Evolutionary conservation across 2,888 invertebrate genomes (phyloP), one percentile per base, ranked within the genome.

Genomic region (Pollenia amentaria): DNA sequence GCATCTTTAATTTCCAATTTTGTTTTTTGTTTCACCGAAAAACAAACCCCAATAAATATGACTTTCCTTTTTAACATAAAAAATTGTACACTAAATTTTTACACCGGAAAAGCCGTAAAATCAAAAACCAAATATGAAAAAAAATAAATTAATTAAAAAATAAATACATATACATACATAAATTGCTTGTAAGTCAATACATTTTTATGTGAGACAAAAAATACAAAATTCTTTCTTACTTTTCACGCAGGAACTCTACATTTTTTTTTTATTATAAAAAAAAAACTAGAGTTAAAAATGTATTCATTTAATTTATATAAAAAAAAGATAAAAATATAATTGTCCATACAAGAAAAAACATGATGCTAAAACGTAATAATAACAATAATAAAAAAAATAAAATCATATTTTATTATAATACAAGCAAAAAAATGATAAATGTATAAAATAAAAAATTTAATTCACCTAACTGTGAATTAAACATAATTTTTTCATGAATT

Each of bases 401-500:
- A 83, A 83, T 77, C 80, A 83, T 88, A 82, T 88, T 80, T 83
- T 87, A 87, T 83, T 80, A 84, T 87, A 88, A 88, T 82, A 79
- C 60, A 83, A 82, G 69, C 53, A 72, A 84, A 87, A n/a, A 80
- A 87, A 86, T 77, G 14, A 82, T 84, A 85, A 88, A 78, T 85
- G 87, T 82, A 87, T 70, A 76, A 88, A 85, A 83, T 77, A 76
- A 84, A 70, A 83, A 76, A 76, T 78, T 80, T 53, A 81, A 78
- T 79, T 87, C 88, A 84, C 86, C 82, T 84, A 76, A 82, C 76
- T 80, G 88, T 89, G 89, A 86, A 83, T 65, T 87, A 79, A 87
- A 80, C 57, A 83, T 70, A 82, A 81, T 79, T 89, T 88, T 88
- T 89, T 87, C 87, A 88, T 87, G 53, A 89, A 89, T 88, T 86